phyloP scores from a whole-genome alignment of 2,113 vertebrate genomes.

The Pelobates fuscus region DNA sequence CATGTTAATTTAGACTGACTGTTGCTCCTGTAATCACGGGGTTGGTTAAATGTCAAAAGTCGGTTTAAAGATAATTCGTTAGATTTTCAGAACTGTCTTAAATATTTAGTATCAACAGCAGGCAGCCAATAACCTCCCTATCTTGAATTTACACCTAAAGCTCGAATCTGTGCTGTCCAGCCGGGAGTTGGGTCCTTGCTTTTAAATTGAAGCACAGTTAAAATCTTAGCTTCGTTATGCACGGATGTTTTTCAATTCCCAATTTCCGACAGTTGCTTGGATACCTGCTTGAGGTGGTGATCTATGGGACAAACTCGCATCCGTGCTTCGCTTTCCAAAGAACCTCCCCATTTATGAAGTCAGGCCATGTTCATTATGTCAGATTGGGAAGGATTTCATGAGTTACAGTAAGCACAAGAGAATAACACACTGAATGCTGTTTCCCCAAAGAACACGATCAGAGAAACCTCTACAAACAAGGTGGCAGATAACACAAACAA shows the following conservation, averaged over 20 bases:
- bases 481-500: no score
- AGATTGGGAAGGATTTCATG: conserved; percentile 20
- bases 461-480: no score
- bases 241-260: conserved; percentile 22
- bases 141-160: no score
- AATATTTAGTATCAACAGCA: no score
- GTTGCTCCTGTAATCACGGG: no score
- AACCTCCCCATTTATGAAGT: conserved; percentile 16
- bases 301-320: conserved; percentile 1
- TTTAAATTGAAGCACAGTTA: not conserved
- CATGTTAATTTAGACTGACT: no score
- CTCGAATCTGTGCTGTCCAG: no score
- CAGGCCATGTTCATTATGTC: conserved; percentile 14
- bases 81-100: no score
- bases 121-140: no score
- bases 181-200: no score
- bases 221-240: not conserved
- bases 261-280: conserved; percentile 32
- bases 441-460: conserved; percentile 6
- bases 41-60: no score
- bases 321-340: not conserved
- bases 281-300: conserved; percentile 30
- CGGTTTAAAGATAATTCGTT: no score
- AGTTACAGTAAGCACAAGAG: not conserved
- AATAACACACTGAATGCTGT: not conserved